Base-by-base conservation (phyloP, 2,888 invertebrate species). In the Diogma glabrata region DNA sequence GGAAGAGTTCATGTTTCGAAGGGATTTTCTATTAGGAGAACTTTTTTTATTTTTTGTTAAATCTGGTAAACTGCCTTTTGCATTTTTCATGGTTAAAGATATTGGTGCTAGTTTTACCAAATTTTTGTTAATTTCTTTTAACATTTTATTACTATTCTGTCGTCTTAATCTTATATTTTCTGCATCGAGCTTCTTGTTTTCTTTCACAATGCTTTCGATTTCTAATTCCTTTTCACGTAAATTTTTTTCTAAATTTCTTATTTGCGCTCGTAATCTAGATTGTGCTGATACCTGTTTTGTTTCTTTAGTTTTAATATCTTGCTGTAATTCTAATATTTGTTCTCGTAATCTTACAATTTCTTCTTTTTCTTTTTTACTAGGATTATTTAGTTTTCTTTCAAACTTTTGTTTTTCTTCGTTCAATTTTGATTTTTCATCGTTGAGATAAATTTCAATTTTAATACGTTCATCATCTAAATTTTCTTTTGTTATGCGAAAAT, bases 81-180 rank as follows among this genome's bases (percentile, higher is more conserved):
- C 16, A 12, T 16, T 26, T 24, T 5, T 24, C 9, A 9, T 24
- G 24, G 6, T 24, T 24, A 6, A 24, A 24, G 6, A 24, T n/a
- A 24, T 9, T 24, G 24, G 24, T 14, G 24, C 46, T 16, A 46
- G 16, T 46, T 46, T 46, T 26, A 24, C 14, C 40, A 81, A 65
- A 56, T 77, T 76, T 54, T 79, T 80, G 62, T 84, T 87, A 26
- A 88, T 86, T 66, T 84, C 81, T 60, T 84, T 81, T 54, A 87
- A 72, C 66, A 85, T 80, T 71, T 81, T 84, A 26, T 82, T 78
- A 56, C 84, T 86, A n/a, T 77, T 73, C 38, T 79, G 67, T 53
- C 77, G 66, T 54, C 72, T 64, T 9, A 76, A 68, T 49, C 76
- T 72, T 55, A 77, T 70, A 64, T 81, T 78, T 52, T 75, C 75